A percentile compares a stretch with the other conserved stretches of the same genome.
These are phyloP conservation scores for Venusia cambrica DNA, from an alignment of 2,888 invertebrate genomes.

Conservation along the genomic window DNA sequence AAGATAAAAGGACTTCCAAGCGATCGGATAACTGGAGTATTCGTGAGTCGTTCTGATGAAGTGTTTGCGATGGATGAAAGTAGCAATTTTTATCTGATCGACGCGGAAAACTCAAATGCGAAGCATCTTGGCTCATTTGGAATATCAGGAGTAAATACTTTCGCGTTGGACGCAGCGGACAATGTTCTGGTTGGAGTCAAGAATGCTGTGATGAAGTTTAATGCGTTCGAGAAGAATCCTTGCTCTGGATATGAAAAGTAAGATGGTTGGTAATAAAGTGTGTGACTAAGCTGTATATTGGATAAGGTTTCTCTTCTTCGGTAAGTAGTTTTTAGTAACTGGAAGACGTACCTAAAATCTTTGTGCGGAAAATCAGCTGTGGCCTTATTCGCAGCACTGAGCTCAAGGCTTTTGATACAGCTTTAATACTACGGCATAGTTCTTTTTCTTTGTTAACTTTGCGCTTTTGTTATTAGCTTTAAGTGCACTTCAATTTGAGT, in stretches of 20 bases:
- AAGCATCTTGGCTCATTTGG: constrained; percentile 54
- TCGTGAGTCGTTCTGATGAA: constrained; percentile 61
- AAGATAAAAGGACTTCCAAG: constrained; percentile 62
- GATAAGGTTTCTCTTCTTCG: too few species aligned
- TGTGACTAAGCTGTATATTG: too few species aligned
- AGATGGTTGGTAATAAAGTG: too few species aligned
- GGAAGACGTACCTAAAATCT: too few species aligned
- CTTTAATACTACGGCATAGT: too few species aligned
- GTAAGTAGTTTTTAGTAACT: too few species aligned
- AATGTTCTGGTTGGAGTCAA: constrained; percentile 65
- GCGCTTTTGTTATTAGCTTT: too few species aligned
- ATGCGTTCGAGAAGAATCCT: constrained; percentile 54
- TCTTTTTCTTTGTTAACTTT: too few species aligned
- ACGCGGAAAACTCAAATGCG: constrained; percentile 55
- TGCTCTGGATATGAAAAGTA: constrained; percentile 51
- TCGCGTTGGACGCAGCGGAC: constrained; percentile 65
- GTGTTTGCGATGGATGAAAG: constrained; percentile 69
- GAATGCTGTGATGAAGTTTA: constrained; percentile 57
- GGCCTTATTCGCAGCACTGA: too few species aligned
- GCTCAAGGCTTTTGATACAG: too few species aligned
- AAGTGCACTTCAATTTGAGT: too few species aligned
- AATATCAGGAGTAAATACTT: constrained; percentile 61
- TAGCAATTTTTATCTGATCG: constrained; percentile 58
- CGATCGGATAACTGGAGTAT: constrained; percentile 65
- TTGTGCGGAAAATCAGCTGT: too few species aligned